Conservation (phyloP, 1,140 invertebrate species). For the Bombus superbus region DNA sequence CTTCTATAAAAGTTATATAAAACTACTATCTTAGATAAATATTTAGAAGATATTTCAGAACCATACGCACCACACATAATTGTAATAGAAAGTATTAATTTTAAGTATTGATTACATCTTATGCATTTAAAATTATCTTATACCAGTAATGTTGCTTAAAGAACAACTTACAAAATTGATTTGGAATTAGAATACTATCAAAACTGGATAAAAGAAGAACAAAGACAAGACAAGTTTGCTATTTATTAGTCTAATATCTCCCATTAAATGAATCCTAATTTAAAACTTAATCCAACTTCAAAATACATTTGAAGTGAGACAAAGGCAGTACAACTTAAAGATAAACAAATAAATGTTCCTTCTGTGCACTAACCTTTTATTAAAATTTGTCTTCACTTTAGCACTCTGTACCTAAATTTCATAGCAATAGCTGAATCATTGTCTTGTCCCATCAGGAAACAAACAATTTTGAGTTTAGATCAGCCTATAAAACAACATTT, state of each 20-base stretch:
- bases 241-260: not conserved
- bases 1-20: too few species aligned
- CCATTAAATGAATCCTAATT: not conserved
- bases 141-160: not conserved
- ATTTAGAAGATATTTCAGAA: too few species aligned
- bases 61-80: too few species aligned
- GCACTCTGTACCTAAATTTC: not conserved
- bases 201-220: not conserved
- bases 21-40: too few species aligned
- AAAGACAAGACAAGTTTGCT: conserved; percentile 3
- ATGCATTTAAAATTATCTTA: not conserved
- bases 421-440: not conserved
- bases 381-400: not conserved
- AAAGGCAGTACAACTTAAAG: not conserved
- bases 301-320: too few species aligned
- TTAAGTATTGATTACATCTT: too few species aligned
- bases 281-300: not conserved
- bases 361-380: conserved; percentile 9
- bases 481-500: conserved; percentile 3
- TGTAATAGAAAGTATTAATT: too few species aligned
- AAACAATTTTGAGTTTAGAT: not conserved
- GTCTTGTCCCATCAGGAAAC: conserved; percentile 3
- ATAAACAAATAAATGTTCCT: conserved; percentile 10
- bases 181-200: not conserved
- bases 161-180: not conserved